Base-by-base conservation (phyloP, 2,797 vertebrate genomes). In the Orestias chungarensis region DNA sequence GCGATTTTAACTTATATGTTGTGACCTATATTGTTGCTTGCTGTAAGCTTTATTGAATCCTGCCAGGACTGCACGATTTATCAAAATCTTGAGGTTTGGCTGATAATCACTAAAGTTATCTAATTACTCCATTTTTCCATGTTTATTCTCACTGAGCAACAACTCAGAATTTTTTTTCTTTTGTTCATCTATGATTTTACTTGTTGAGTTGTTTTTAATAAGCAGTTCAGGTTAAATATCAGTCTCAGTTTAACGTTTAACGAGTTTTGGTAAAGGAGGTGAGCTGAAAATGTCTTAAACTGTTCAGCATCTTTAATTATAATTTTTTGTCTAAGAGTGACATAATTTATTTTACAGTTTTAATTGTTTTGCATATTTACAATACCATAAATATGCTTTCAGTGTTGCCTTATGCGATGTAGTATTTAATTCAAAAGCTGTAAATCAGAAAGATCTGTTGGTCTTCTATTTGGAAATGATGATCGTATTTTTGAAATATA, bases 171-270 rank as follows among this genome's bases (percentile, higher is more conserved):
- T 9, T 10, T 0, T 54, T 0, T 55, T 55, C 14, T 52, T 52
- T 77, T 1, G 14, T 59, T 81, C 25, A 2, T 76, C 47, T 55
- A 20, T 85, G 70, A 79, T 64, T 85, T 83, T 68, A 47, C 44
- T 7, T 4, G 17, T 7, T 4, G 17, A 5, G 35, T 71, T 4
- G 4, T 44, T 74, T 70, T 62, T 2, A 12, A 40, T 29, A 49
- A 40, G 47, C 75, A 4, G 64, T 59, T 43, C 1, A 38, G 5
- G 52, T 64, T 82, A 69, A 49, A 23, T 1, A 70, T 38, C 46
- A 69, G 23, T 52, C 49, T 27, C 49, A 52, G n/a, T 57, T 54
- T 27, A 10, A 5, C 50, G 11, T 65, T 68, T 50, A 43, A 57
- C 3, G 2, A 25, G 0, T 44, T 75, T 71, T 47, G 71, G 40